Percentiles rank a stretch among this genome's conserved stretches.
phyloP scores from a whole-genome alignment of 2,797 vertebrate species.

The Anableps anableps region DNA sequence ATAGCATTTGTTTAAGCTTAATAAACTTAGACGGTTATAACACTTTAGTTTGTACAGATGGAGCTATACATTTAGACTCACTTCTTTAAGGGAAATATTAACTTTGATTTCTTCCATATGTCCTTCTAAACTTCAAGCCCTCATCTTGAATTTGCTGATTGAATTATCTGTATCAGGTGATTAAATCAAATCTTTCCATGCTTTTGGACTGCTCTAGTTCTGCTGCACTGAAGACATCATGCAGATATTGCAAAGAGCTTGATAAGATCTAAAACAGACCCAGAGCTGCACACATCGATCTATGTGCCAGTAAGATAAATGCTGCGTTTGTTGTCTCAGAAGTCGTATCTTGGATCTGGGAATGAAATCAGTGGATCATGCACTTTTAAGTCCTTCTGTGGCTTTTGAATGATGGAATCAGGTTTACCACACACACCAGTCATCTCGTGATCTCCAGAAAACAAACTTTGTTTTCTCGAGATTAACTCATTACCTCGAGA shows the following conservation, averaged over 20 bases:
- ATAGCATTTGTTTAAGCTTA: too few relatives aligned
- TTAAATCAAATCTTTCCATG: background rate
- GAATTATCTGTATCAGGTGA: background rate
- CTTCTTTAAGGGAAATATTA: background rate
- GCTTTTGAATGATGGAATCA: too few relatives aligned
- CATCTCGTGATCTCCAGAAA: too few relatives aligned
- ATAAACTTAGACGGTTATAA: background rate
- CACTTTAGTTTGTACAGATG: background rate
- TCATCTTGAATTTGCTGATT: background rate
- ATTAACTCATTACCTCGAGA: too few relatives aligned
- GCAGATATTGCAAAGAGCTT: too few relatives aligned
- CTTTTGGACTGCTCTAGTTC: too few relatives aligned
- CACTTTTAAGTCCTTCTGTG: too few relatives aligned
- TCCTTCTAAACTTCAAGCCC: background rate
- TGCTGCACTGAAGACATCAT: too few relatives aligned
- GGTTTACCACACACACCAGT: too few relatives aligned
- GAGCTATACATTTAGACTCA: background rate
- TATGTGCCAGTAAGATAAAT: background rate
- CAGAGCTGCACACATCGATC: too few relatives aligned
- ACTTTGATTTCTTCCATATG: background rate
- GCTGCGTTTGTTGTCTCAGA: background rate
- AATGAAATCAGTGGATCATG: background rate
- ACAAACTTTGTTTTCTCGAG: too few relatives aligned
- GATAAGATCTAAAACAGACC: too few relatives aligned
- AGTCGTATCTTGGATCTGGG: background rate